Evolutionary conservation across 2,113 vertebrate genomes (phyloP), one percentile per base, ranked within the genome.

Genomic region (Lathamus discolor): DNA sequence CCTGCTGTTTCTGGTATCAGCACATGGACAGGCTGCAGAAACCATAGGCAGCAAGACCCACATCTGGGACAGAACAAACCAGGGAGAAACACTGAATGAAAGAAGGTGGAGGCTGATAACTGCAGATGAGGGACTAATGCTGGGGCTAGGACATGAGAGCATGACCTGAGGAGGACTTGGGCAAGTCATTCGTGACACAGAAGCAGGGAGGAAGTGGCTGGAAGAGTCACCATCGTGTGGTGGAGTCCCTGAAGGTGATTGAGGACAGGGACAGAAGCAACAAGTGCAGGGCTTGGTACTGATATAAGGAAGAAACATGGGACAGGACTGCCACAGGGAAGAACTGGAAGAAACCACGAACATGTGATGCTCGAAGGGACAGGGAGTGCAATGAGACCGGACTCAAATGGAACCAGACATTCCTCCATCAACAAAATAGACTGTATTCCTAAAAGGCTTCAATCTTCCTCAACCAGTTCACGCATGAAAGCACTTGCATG

Each of bases 31-130:
- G 83, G 35, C 46, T 81, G 86, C 59, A 82, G 51, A 43, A 77
- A 77, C 69, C 4, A 55, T 0, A 7, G 35, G 14, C 49, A 77
- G n/a, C 0, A 0, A 67, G 64, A 80, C 13, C 24, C 19, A 19
- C 13, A 22, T 18, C 73, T 78, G 68, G 15, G 25, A 73, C 16
- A 59, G 15, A 78, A 17, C 15, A 29, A n/a, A 79, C 1, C 31
- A 13, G 17, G 7, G 41, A 81, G 46, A 55, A 90, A 64, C 46
- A 24, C 11, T 9, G 39, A 74, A 31, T 3, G 13, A n/a, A 17
- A 37, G 8, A 46, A 52, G 27, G 2, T 77, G 51, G 39, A 41
- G 75, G 43, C 27, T 66, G 25, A 2, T 13, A 15, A 27, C 20
- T 20, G 37, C 24, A n/a, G 23, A 23, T 6, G 54, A 64, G 29